Evolutionary conservation across 2,113 vertebrate species (phyloP), one percentile per base, ranked within the genome.

Genomic region (Lanius ludovicianus): DNA sequence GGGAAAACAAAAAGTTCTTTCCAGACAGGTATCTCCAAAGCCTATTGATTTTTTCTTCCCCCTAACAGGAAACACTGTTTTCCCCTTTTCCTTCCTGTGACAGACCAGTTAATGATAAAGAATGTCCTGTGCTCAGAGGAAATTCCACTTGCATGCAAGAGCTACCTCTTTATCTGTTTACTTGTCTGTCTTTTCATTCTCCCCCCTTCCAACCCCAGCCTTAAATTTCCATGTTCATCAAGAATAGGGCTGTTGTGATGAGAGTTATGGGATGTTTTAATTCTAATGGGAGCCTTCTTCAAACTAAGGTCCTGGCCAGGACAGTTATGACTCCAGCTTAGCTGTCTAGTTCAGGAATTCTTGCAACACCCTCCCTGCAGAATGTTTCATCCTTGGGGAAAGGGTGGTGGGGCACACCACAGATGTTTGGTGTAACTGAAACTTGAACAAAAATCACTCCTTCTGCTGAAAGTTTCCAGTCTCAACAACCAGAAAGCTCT

Each of bases 401-500:
- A 98, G 97, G 98, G 98, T 97, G 98, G 98, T 94, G 96, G 97
- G 96, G 97, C 89, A 97, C 95, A 52, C 41, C n/a, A 93, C 98
- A 98, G 98, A 98, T 98, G 98, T 97, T 98, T 94, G 42, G 53
- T 97, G 97, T 97, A 98, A 98, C 95, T 97, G 89, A 92, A 94
- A 96, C 90, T 94, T 89, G 30, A 95, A 95, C 86, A 92, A 88
- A 82, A 95, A 97, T 97, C 97, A 94, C 86, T 62, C 83, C 83
- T 96, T 80, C 95, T 75, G 90, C 95, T 92, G 97, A 95, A 96
- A 90, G 87, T 87, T 92, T 97, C 91, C 74, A 97, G 95, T 96
- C 96, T 52, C 30, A 92, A 91, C 83, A 93, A 95, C 69, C 52
- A 96, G 95, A 96, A 90, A 76, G 82, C 85, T 95, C 94, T 56